Base-by-base conservation (phyloP, 2,113 vertebrate species). In the Stigmatopora nigra region DNA sequence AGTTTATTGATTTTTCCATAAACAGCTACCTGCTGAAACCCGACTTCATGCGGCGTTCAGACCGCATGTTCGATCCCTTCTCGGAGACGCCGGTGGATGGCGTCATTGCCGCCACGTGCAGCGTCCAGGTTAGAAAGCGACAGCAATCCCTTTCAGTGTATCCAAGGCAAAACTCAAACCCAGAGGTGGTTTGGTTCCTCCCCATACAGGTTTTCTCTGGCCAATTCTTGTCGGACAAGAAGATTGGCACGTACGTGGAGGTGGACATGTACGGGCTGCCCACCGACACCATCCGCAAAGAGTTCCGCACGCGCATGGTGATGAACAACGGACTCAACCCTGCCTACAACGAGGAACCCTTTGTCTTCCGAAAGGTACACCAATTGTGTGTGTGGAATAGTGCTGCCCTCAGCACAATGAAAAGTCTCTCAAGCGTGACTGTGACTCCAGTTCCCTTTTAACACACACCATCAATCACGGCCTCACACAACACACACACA, bases 321-420 rank as follows among this genome's bases (percentile, higher is more conserved):
- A 98, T 99, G 95, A 99, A 98, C 92, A 99, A 99, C 3, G 97
- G 97, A 3, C 91, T 98, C 62, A 99, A 99, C 76, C 97, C 97
- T 0, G 94, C 95, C 51, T 99, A 99, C 92, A 99, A 97, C 12
- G 97, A 99, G 76, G 97, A 99, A 66, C 93, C 95, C 0, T 99
- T 99, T 12, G 95, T 99, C 16, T 99, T 99, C 75, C 92, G 97
- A 78, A 99, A 99, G 95, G 97, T 99, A 78, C 1, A 0, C 1
- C 35, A 49, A 6, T 5, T 53, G 67, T 44, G 68, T 36, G 58
- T 64, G 61, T 20, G 56, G 20, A 73, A 83, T 82, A 81, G 75
- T 87, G 86, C 89, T 87, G 85, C 85, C 84, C 84, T 86, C 87
- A 88, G 90, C 89, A 89, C 80, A 88, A 88, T 81, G 81, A 81